Percentiles rank a stretch among this genome's conserved stretches.
phyloP scores from a whole-genome alignment of 2,797 vertebrate species.

The Vespertilio murinus region DNA sequence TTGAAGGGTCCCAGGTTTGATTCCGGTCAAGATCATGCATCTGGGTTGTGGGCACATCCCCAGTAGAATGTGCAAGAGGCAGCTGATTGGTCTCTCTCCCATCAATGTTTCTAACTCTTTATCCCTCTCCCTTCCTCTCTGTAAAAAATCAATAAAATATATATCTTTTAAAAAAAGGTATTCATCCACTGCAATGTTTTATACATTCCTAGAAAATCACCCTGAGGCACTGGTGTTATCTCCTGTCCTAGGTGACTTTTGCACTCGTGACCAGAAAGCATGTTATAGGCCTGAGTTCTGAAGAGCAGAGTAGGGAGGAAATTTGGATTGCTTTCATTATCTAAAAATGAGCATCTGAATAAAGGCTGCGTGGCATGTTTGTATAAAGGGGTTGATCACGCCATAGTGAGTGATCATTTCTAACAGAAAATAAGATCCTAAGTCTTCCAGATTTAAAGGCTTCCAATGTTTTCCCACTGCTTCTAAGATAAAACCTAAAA shows the following conservation, averaged over 20 bases:
- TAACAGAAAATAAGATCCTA: not conserved
- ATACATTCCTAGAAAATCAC: not conserved
- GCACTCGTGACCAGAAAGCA: not conserved
- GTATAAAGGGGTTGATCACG: not conserved
- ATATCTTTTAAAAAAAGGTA: not conserved
- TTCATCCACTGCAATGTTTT: not conserved
- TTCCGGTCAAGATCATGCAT: too few relatives aligned
- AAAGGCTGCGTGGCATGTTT: not conserved
- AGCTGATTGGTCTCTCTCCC: too few relatives aligned
- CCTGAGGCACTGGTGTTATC: not conserved
- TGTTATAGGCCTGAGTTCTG: not conserved
- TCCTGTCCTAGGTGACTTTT: not conserved
- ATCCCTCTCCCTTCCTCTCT: too few relatives aligned
- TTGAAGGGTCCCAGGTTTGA: too few relatives aligned
- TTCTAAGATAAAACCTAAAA: conserved; percentile 33
- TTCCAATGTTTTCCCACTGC: not conserved
- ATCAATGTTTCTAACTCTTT: too few relatives aligned
- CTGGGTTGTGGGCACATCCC: too few relatives aligned
- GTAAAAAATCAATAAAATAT: too few relatives aligned
- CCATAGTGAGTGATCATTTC: not conserved
- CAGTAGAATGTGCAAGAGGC: too few relatives aligned
- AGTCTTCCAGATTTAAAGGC: not conserved
- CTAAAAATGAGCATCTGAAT: conserved; percentile 32
- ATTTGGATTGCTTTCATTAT: not conserved
- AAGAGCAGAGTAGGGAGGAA: not conserved